phyloP scores from a whole-genome alignment of 2,888 invertebrate genomes.

The Cosmorhoe ocellata region DNA sequence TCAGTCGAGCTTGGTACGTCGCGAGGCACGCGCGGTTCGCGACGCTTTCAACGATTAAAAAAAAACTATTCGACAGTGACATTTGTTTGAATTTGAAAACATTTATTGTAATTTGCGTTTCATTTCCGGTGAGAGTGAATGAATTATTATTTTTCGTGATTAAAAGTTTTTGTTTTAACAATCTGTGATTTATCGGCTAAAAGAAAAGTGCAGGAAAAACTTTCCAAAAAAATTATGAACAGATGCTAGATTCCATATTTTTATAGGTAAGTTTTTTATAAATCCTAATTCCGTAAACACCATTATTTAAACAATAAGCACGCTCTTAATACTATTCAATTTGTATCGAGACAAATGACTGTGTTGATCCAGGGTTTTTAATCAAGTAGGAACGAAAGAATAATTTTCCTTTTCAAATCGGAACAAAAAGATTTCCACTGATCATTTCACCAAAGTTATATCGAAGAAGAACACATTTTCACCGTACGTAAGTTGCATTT shows the following conservation, averaged over 20 bases:
- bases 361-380: too few species aligned
- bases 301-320: too few species aligned
- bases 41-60: slow-evolving; percentile 15
- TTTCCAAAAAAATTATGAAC: slow-evolving; percentile 1
- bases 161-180: background rate
- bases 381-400: too few species aligned
- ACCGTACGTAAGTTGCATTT: too few species aligned
- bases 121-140: slow-evolving; percentile 13
- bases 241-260: slow-evolving; percentile 2
- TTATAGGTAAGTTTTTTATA: slow-evolving; percentile 11
- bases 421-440: too few species aligned
- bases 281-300: too few species aligned
- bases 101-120: background rate
- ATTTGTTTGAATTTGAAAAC: slow-evolving; percentile 13
- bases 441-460: too few species aligned
- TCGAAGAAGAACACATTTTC: too few species aligned
- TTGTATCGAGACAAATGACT: too few species aligned
- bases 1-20: slow-evolving; percentile 45
- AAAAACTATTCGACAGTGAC: slow-evolving; percentile 19
- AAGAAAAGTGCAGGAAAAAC: slow-evolving; percentile 8
- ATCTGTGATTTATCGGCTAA: background rate
- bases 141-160: background rate
- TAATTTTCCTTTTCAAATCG: too few species aligned
- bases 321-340: too few species aligned
- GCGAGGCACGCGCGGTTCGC: slow-evolving; percentile 38